Evolutionary conservation across 1,140 invertebrate species (phyloP), one percentile per base, ranked within the genome.

Genomic region (Drosophila sucinea): DNA sequence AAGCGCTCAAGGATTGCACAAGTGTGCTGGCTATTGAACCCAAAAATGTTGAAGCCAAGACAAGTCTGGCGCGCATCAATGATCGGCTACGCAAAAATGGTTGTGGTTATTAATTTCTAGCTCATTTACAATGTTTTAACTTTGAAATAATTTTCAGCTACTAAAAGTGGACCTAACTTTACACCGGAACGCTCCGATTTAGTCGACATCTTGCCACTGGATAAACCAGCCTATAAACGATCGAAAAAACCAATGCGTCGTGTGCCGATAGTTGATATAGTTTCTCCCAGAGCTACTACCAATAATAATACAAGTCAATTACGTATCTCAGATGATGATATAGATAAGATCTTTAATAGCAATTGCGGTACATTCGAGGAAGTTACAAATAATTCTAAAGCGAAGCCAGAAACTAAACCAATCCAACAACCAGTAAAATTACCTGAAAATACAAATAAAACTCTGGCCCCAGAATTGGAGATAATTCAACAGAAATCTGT

Each of bases 201-300:
- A 32, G 92, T 92, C 60, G 92, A 94, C 30, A 93, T 96, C 51
- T 79, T 93, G 70, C 92, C 94, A 17, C 91, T 94, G 25, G 91
- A 93, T 68, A 96, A 95, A 92, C 93, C 94, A 17, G 94, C 94
- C 7, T 94, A 95, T 84, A 92, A 94, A 73, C 92, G 94, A 71
- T 95, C 94, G 8, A 95, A 95, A 93, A 93, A 94, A 75, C 91
- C 93, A 0, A 76, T 95, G 41, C 93, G 93, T 62, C 91, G 92
- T 61, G 91, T 95, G 29, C 74, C 89, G 2, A 93, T 95, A 40
- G 90, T 92, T 60, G 94, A 95, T 73, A 92, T 94, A 40, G 91
- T 93, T 7, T 83, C 93, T 3, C 90, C 85, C 1, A 74, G 87
- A 27, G 70, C 62, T 6, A 70, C n/a, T 5, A 73, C 63, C 35